Conservation (phyloP, 1,140 invertebrate genomes). For the Sitophilus oryzae region DNA sequence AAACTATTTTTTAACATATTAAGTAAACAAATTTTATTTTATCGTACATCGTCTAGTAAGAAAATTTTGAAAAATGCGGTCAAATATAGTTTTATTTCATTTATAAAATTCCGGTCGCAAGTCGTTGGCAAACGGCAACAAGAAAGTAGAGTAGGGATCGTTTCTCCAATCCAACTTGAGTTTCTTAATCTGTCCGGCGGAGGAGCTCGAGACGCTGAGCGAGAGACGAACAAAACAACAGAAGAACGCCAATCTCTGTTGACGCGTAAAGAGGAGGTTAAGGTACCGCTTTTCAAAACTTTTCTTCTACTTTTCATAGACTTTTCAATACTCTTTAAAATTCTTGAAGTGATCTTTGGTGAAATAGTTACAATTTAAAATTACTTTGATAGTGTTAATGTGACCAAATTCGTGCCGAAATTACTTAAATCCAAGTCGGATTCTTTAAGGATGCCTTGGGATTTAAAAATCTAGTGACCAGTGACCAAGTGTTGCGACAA, state of each 20-base stretch:
- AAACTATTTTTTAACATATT: too few species aligned
- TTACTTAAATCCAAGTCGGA: too few species aligned
- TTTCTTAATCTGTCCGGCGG: conserved; percentile 17
- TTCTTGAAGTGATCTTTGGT: conserved; percentile 1
- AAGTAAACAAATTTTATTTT: too few species aligned
- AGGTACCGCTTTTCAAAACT: conserved; percentile 5
- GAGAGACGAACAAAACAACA: conserved; percentile 11
- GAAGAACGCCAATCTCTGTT: conserved; percentile 18
- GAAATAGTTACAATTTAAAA: too few species aligned
- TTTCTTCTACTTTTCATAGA: conserved; percentile 5
- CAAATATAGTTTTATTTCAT: too few species aligned
- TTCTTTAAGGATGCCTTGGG: conserved; percentile 1
- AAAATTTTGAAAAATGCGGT: too few species aligned
- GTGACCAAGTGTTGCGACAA: conserved; percentile 1
- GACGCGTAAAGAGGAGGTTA: conserved; percentile 22
- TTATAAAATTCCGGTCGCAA: too few species aligned
- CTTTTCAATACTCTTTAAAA: conserved; percentile 8
- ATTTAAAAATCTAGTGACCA: conserved; percentile 12
- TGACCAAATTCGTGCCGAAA: too few species aligned
- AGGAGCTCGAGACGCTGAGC: conserved; percentile 8
- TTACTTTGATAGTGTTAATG: too few species aligned
- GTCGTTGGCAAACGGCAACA: conserved; percentile 19
- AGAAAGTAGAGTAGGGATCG: conserved; percentile 25
- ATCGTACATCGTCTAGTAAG: too few species aligned
- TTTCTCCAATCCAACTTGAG: conserved; percentile 11